phyloP scores from a whole-genome alignment of 2,888 invertebrate genomes.

The Amphipyra tragopoginis region DNA sequence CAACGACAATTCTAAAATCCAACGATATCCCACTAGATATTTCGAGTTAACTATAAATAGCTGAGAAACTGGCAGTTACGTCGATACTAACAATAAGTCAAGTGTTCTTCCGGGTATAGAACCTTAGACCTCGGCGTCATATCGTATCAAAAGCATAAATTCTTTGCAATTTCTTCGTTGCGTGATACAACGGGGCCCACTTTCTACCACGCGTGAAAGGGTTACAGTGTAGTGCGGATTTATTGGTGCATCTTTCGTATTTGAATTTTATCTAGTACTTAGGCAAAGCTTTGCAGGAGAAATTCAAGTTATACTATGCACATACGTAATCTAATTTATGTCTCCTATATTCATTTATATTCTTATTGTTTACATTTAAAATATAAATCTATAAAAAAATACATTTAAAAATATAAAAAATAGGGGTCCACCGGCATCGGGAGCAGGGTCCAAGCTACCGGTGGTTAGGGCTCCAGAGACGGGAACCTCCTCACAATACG shows the following conservation, averaged over 20 bases:
- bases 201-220: slow-evolving; percentile 89
- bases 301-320: no score
- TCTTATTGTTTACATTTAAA: no score
- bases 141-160: slow-evolving; percentile 87
- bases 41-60: slow-evolving; percentile 41
- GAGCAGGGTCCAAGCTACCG: no score
- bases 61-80: slow-evolving; percentile 43
- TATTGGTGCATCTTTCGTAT: slow-evolving; percentile 31
- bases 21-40: slow-evolving; percentile 20
- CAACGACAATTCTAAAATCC: slow-evolving; percentile 11
- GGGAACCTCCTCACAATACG: no score
- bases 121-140: slow-evolving; percentile 77
- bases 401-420: no score
- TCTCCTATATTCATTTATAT: no score
- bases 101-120: slow-evolving; percentile 71
- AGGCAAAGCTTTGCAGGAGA: no score
- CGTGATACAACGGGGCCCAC: slow-evolving; percentile 86
- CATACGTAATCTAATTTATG: no score
- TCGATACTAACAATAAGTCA: slow-evolving; percentile 61
- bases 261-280: not conserved
- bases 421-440: no score
- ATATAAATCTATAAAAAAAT: no score
- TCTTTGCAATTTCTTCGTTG: slow-evolving; percentile 89
- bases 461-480: no score
- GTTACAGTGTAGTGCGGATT: slow-evolving; percentile 70